These are phyloP conservation scores for Platycercus adscitus DNA, from an alignment of 2,113 vertebrate genomes.

Conservation along the genomic window DNA sequence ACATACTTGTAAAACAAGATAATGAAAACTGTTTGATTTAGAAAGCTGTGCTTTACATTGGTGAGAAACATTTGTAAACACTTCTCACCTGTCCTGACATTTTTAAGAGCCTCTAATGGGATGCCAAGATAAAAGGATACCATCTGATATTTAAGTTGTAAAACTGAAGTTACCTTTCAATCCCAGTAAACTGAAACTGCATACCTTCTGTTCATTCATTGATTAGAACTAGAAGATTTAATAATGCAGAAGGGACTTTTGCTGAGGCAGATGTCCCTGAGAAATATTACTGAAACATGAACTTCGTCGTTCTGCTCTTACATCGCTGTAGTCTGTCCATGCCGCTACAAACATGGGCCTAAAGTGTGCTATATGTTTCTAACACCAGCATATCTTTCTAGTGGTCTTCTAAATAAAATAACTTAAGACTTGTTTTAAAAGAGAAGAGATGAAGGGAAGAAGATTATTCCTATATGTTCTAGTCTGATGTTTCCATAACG, in stretches of 20 bases:
- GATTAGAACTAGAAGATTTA: not conserved
- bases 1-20: not conserved
- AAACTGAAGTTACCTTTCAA: not conserved
- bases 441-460: not conserved
- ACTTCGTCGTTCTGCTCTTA: not conserved
- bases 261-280: not conserved
- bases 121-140: not conserved
- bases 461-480: not conserved
- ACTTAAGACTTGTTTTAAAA: not conserved
- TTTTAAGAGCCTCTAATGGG: not conserved
- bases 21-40: not conserved
- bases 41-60: not conserved
- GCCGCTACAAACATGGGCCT: not conserved
- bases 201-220: not conserved
- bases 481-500: not conserved
- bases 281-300: not conserved
- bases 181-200: not conserved
- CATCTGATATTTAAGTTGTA: not conserved
- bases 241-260: not conserved
- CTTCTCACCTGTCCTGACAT: not conserved
- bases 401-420: not conserved
- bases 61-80: not conserved
- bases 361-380: not conserved
- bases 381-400: not conserved
- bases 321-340: fast-evolving